Base-by-base conservation (phyloP, 2,888 invertebrate genomes). In the Lasiommata megera region DNA sequence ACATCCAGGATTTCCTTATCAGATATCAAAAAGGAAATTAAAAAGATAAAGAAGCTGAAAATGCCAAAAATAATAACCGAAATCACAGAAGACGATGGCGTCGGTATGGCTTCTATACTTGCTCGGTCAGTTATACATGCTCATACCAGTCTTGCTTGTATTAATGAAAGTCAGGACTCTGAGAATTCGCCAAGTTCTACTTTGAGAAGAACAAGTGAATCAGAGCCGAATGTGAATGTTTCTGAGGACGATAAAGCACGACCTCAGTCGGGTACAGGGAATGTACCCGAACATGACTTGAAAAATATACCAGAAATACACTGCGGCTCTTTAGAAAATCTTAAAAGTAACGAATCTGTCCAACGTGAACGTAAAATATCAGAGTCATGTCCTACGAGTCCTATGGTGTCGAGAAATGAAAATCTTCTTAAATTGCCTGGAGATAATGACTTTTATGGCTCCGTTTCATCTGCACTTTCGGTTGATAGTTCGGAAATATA, bases 31-130 rank as follows among this genome's bases (percentile, higher is more conserved):
- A 85, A 82, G 31, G 87, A 90, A 58, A 77, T 89, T 17, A 89
- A 84, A 59, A 90, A 84, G 63, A 76, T 89, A 1, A 83, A 80
- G 61, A 77, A 80, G 11, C 76, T 91, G 61, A 91, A 91, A 67
- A 83, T 90, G 46, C 82, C 84, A 0, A 83, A 81, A 58, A 75
- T 87, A 41, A 74, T 76, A 14, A 88, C 82, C 69, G 77, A 73
- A 48, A 80, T 79, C 65, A 80, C 78, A 64, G 77, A 79, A 51
- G 92, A 90, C 34, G 91, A 92, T 67, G 92, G 92, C 1, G 92
- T 92, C 53, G 92, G 93, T 0, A 94, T 95, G 92, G 94, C 94
- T 0, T 93, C 94, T 11, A 85, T 94, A 46, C 79, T 95, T 14
- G 94, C 94, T 7, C 87, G 93, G 61, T 94, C 94, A 1, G 92